These are phyloP conservation scores for Malacosoma neustria DNA, from an alignment of 2,888 invertebrate genomes.

Conservation along the genomic window DNA sequence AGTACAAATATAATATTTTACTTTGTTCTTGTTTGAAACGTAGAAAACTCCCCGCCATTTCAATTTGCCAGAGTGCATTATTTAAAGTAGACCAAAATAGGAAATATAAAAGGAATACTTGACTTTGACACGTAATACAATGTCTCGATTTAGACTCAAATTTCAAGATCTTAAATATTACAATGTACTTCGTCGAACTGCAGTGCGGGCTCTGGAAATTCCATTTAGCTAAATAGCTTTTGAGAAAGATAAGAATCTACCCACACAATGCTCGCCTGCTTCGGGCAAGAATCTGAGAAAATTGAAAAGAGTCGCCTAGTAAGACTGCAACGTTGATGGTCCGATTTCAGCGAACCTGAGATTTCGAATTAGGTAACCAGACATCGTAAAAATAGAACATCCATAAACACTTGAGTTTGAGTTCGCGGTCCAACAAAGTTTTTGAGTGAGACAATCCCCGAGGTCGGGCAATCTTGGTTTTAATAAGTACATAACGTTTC, in stretches of 20 bases:
- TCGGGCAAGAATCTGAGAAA: slow-evolving; percentile 69
- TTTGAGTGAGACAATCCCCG: slow-evolving; percentile 56
- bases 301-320: slow-evolving; percentile 72
- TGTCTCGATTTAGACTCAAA: slow-evolving; percentile 59
- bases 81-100: slow-evolving; percentile 31
- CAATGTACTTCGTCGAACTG: slow-evolving; percentile 72
- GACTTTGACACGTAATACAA: slow-evolving; percentile 59
- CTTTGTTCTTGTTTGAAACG: slow-evolving; percentile 5
- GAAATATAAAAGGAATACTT: slow-evolving; percentile 36
- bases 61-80: slow-evolving; percentile 55
- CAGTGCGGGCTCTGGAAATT: slow-evolving; percentile 73
- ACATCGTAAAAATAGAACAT: too few relatives aligned
- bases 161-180: slow-evolving; percentile 72
- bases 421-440: slow-evolving; percentile 42
- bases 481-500: slow-evolving; percentile 72
- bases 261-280: slow-evolving; percentile 69
- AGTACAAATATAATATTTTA: not conserved
- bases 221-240: slow-evolving; percentile 75
- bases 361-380: slow-evolving; percentile 53
- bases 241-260: slow-evolving; percentile 71
- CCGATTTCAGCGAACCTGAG: slow-evolving; percentile 64
- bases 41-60: slow-evolving; percentile 27
- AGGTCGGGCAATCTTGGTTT: slow-evolving; percentile 68
- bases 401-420: slow-evolving; percentile 56
- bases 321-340: slow-evolving; percentile 59